Evolutionary conservation across 2,113 vertebrate genomes (phyloP).

Genomic region (Erinaceus europaeus): DNA sequence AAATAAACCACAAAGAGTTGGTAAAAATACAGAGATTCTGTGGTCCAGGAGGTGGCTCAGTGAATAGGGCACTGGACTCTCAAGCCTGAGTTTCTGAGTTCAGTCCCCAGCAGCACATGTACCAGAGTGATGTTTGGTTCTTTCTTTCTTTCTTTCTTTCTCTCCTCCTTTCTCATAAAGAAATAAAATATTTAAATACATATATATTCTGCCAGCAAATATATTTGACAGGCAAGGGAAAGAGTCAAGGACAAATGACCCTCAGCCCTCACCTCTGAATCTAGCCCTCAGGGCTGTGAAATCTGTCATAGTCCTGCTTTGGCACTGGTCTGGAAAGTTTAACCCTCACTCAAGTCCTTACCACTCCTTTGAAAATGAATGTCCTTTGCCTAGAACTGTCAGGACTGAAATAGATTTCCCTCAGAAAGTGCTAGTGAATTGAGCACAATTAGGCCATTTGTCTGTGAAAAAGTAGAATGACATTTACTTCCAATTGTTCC

Average conservation of each 20-base stretch:
- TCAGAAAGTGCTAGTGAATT: slow-evolving; percentile 55
- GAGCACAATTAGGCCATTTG: slow-evolving; percentile 60
- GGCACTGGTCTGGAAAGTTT: neutral
- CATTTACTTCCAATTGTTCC: slow-evolving; percentile 67
- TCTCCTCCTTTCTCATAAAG: too few relatives aligned
- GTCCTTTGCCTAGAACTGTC: slow-evolving; percentile 47
- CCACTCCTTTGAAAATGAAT: slow-evolving; percentile 50
- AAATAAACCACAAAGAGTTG: neutral
- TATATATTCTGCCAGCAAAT: neutral
- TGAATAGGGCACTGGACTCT: too few relatives aligned
- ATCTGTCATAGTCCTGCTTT: neutral
- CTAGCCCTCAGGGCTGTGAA: neutral
- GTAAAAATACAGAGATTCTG: neutral
- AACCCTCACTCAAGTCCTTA: slow-evolving; percentile 16
- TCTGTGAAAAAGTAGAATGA: slow-evolving; percentile 67
- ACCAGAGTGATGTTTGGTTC: too few relatives aligned
- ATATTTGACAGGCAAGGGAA: neutral
- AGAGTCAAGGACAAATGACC: neutral
- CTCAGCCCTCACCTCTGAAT: neutral
- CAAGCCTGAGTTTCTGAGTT: too few relatives aligned
- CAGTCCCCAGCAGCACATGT: too few relatives aligned
- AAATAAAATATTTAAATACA: too few relatives aligned
- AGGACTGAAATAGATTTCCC: slow-evolving; percentile 57
- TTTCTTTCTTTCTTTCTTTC: too few relatives aligned
- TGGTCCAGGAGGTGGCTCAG: too few relatives aligned